phyloP scores from a whole-genome alignment of 2,888 invertebrate genomes.

The Perizoma affinitatum region DNA sequence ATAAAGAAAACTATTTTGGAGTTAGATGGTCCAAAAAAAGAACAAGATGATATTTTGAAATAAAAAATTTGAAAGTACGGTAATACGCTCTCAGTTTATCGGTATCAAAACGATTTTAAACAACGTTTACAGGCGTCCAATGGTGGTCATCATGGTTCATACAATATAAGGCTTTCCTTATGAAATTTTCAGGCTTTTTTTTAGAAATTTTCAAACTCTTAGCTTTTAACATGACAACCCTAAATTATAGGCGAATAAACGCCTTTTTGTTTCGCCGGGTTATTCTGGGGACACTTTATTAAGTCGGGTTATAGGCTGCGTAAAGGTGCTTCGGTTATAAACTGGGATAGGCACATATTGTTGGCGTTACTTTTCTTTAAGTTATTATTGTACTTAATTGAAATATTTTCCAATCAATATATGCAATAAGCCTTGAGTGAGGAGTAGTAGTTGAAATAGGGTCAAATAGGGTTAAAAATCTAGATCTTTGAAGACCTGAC shows the following conservation, averaged over 20 bases:
- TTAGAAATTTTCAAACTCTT: background rate
- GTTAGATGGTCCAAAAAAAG: no score
- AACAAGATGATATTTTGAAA: no score
- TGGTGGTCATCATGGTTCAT: no score
- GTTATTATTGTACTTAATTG: constrained; percentile 4
- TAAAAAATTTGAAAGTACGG: no score
- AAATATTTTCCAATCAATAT: background rate
- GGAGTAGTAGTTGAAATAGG: no score
- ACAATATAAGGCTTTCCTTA: no score
- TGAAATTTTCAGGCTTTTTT: background rate
- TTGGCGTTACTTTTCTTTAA: constrained; percentile 26
- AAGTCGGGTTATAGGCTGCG: constrained; percentile 39
- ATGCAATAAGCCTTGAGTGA: no score
- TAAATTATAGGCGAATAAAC: constrained; percentile 35
- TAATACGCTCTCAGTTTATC: no score
- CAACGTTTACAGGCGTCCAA: background rate
- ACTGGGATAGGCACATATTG: constrained; percentile 32
- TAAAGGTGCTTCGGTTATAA: constrained; percentile 37
- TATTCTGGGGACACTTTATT: constrained; percentile 40
- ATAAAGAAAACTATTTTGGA: no score
- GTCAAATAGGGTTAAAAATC: no score
- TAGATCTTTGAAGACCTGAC: no score
- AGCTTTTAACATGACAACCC: constrained; percentile 15
- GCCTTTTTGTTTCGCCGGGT: constrained; percentile 39
- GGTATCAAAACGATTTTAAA: no score